phyloP scores from a whole-genome alignment of 2,888 invertebrate genomes.

The Stegana nigrithorax region DNA sequence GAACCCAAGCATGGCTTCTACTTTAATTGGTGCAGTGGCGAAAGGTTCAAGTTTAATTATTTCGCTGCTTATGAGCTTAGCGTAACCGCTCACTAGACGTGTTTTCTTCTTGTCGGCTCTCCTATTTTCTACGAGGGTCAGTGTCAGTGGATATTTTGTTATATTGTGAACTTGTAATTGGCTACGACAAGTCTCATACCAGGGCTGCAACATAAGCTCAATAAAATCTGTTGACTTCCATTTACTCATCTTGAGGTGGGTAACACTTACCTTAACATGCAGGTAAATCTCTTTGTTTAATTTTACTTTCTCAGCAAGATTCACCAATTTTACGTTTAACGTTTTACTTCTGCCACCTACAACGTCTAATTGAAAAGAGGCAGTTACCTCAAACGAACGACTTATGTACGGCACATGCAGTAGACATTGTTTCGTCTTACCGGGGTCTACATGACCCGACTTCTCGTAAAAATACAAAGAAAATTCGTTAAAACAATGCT shows the following conservation, averaged over 20 bases:
- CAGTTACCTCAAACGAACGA: constrained; percentile 34
- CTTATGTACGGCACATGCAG: constrained; percentile 40
- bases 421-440: constrained; percentile 31
- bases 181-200: constrained; percentile 53
- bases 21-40: constrained; percentile 32
- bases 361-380: constrained; percentile 50
- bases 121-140: constrained; percentile 28
- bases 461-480: constrained; percentile 57
- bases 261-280: constrained; percentile 46
- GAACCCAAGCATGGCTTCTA: constrained; percentile 54
- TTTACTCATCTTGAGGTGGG: too few species aligned
- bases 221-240: too few species aligned
- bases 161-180: constrained; percentile 46
- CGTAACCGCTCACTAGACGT: constrained; percentile 45
- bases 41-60: constrained; percentile 35
- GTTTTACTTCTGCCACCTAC: constrained; percentile 47
- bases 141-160: constrained; percentile 46
- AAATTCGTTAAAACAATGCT: constrained; percentile 46
- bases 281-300: constrained; percentile 54
- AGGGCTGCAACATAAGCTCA: constrained; percentile 44
- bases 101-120: constrained; percentile 5
- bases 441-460: constrained; percentile 36
- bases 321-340: constrained; percentile 51
- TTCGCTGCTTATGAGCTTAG: constrained; percentile 38
- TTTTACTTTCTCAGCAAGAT: constrained; percentile 47